A percentile compares a stretch with the other conserved stretches of the same genome.
These are phyloP conservation scores for Enteromius mattozi DNA, from an alignment of 2,797 vertebrate genomes.

Conservation along the genomic window DNA sequence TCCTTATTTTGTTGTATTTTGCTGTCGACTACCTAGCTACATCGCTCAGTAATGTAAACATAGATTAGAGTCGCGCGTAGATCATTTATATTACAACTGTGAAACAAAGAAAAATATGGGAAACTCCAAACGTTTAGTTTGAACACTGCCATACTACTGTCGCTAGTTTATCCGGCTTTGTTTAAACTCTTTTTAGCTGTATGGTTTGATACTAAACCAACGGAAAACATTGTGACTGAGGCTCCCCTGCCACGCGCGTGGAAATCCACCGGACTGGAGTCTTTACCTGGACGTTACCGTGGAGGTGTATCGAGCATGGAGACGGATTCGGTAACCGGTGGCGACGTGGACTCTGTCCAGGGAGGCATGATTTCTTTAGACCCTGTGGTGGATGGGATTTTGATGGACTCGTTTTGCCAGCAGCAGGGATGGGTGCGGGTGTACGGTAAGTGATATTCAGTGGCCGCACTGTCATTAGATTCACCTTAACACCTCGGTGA, in stretches of 20 bases:
- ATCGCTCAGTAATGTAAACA: slow-evolving; percentile 1
- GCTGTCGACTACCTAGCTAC: neutral
- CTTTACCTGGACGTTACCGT: slow-evolving; percentile 45
- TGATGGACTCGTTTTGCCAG: slow-evolving; percentile 88
- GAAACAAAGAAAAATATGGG: slow-evolving; percentile 36
- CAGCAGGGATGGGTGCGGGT: slow-evolving; percentile 93
- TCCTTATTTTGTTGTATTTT: neutral
- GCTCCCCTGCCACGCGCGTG: neutral
- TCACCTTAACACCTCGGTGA: neutral
- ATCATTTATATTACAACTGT: neutral
- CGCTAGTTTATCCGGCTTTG: neutral
- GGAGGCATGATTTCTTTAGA: slow-evolving; percentile 77
- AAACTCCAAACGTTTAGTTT: neutral
- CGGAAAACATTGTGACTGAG: neutral
- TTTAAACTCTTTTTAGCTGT: neutral
- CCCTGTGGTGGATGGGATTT: slow-evolving; percentile 84
- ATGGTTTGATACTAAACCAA: neutral
- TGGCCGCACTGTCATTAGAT: neutral
- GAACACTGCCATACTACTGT: neutral
- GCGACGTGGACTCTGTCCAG: slow-evolving; percentile 77
- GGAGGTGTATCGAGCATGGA: slow-evolving; percentile 67
- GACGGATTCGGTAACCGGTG: slow-evolving; percentile 68
- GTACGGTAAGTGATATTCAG: slow-evolving; percentile 81
- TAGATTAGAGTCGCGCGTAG: neutral
- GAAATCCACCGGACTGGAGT: slow-evolving; percentile 48